These are phyloP conservation scores for Bombus cullumanus DNA, from an alignment of 1,140 invertebrate genomes.

Conservation along the genomic window DNA sequence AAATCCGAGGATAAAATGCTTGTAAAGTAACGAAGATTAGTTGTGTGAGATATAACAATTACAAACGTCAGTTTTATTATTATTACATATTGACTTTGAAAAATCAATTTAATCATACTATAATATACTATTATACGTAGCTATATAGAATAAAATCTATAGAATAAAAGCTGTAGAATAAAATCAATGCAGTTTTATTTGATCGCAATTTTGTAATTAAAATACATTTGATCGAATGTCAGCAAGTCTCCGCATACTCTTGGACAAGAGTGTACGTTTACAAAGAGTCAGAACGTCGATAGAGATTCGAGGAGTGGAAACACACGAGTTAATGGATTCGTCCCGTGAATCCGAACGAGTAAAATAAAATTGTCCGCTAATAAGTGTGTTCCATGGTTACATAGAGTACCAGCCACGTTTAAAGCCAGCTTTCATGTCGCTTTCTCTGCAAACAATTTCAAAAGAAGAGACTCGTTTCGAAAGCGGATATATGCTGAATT, in stretches of 20 bases:
- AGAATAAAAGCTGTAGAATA: neutral
- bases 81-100: neutral
- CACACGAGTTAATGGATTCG: neutral
- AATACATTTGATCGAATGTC: neutral
- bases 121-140: neutral
- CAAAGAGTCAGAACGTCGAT: neutral
- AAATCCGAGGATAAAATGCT: neutral
- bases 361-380: neutral
- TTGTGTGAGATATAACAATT: too few relatives aligned
- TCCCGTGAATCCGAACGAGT: too few relatives aligned
- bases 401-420: neutral
- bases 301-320: neutral
- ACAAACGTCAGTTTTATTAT: neutral
- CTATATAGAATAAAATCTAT: neutral
- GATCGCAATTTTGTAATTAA: neutral
- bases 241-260: neutral
- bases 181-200: neutral
- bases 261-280: neutral
- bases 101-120: neutral
- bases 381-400: neutral
- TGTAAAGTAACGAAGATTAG: neutral
- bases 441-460: slow-evolving; percentile 37
- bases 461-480: neutral
- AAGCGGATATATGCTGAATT: slow-evolving; percentile 9
- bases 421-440: slow-evolving; percentile 33